phyloP scores from a whole-genome alignment of 2,888 invertebrate species.

The Zootermopsis nevadensis region DNA sequence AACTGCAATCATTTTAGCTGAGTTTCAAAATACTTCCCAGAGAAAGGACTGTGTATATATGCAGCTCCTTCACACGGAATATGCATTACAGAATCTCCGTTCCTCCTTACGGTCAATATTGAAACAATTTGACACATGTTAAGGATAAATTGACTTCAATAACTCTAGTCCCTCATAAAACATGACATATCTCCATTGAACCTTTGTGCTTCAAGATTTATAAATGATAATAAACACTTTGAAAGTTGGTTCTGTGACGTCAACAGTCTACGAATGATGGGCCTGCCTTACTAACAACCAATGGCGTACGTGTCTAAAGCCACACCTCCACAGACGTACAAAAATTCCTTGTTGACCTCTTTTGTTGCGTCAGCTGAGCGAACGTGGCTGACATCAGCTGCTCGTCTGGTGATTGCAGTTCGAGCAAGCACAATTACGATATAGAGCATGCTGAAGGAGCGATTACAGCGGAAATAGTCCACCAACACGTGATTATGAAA shows the following conservation, averaged over 20 bases:
- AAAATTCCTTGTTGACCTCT: constrained; percentile 26
- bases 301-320: constrained; percentile 8
- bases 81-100: no score
- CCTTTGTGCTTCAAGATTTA: no score
- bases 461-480: not conserved
- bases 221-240: no score
- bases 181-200: not conserved
- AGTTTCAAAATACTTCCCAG: no score
- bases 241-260: not conserved
- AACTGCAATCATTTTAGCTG: no score
- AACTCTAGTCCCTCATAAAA: not conserved
- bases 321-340: constrained; percentile 3
- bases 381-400: not conserved
- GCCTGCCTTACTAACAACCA: constrained; percentile 7
- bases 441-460: not conserved
- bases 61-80: no score
- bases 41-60: no score
- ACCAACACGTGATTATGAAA: not conserved
- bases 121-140: not conserved
- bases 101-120: constrained; percentile 7
- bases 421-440: not conserved
- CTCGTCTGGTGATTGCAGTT: not conserved
- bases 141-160: not conserved
- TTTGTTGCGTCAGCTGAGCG: constrained; percentile 28
- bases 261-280: not conserved